A percentile compares a stretch with the other conserved stretches of the same genome.
These are phyloP conservation scores for Sphyrna mokarran DNA, from an alignment of 2,113 vertebrate species.

Conservation along the genomic window DNA sequence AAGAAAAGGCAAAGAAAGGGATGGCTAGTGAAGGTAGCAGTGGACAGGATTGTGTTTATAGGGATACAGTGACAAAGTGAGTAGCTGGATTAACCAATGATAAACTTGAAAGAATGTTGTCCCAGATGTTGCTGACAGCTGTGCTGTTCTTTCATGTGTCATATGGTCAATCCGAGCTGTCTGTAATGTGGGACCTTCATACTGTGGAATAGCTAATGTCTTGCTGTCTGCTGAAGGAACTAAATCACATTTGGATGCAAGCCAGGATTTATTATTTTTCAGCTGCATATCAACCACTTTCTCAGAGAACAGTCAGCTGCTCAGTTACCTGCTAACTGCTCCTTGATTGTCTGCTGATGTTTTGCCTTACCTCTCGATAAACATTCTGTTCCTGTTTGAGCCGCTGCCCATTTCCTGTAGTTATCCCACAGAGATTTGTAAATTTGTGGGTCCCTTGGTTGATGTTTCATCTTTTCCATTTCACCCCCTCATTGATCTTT, in stretches of 20 bases:
- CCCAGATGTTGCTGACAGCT: neutral
- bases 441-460: neutral
- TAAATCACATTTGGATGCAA: neutral
- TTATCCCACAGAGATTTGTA: neutral
- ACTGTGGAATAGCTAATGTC: neutral
- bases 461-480: neutral
- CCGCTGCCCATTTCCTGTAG: neutral
- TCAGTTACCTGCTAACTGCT: neutral
- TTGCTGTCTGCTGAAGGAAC: neutral
- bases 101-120: neutral
- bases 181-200: neutral
- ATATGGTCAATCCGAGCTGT: neutral
- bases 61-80: neutral
- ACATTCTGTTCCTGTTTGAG: neutral
- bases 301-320: neutral
- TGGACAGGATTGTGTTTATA: neutral
- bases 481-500: neutral
- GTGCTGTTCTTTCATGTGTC: neutral
- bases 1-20: neutral
- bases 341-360: neutral
- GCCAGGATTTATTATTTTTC: neutral
- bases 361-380: neutral
- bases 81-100: neutral
- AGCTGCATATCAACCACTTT: neutral
- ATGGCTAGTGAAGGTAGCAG: neutral